A percentile compares a stretch with the other conserved stretches of the same genome.
These are phyloP conservation scores for Accipiter cooperii DNA, from an alignment of 2,113 vertebrate genomes.

Conservation along the genomic window DNA sequence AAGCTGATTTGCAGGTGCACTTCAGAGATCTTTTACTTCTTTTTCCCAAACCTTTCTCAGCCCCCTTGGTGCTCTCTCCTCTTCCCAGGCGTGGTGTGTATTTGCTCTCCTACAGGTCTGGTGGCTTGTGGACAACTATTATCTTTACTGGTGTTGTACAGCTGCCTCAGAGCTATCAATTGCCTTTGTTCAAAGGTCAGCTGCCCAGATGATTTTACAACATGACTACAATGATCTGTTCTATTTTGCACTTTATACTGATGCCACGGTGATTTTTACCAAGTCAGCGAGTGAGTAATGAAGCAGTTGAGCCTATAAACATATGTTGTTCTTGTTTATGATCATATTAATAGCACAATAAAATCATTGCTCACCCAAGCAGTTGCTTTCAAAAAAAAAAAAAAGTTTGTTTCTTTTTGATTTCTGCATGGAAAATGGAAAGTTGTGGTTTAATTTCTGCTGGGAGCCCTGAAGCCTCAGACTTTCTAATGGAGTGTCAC, in stretches of 20 bases:
- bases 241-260: constrained; percentile 63
- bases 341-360: constrained; percentile 51
- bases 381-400: neutral
- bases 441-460: neutral
- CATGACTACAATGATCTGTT: constrained; percentile 15
- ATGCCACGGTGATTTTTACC: constrained; percentile 36
- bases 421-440: neutral
- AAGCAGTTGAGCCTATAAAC: constrained; percentile 48
- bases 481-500: neutral
- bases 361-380: constrained; percentile 5
- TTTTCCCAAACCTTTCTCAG: neutral
- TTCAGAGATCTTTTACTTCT: neutral
- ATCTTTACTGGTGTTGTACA: constrained; percentile 20
- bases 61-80: neutral
- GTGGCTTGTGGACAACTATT: neutral
- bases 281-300: constrained; percentile 53
- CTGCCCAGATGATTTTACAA: constrained; percentile 63
- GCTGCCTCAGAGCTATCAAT: constrained; percentile 19
- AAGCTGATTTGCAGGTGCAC: neutral
- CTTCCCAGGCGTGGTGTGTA: neutral
- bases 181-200: constrained; percentile 66
- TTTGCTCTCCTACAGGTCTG: neutral
- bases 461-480: neutral
- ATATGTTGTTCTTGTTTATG: constrained; percentile 57
- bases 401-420: neutral